phyloP scores from a whole-genome alignment of 2,113 vertebrate species.

The Mus pahari region DNA sequence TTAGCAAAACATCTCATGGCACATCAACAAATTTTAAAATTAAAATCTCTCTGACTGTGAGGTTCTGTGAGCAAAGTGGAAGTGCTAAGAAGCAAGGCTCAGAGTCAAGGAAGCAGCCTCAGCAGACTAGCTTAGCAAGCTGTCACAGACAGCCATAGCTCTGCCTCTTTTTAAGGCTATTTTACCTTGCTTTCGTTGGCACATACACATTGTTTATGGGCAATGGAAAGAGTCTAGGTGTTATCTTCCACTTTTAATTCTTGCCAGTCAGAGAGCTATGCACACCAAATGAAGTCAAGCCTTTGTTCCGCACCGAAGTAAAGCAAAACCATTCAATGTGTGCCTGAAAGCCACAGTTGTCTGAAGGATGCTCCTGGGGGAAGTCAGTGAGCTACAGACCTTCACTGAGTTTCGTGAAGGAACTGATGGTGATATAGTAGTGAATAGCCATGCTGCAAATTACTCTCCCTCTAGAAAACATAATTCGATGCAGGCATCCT shows the following conservation, averaged over 20 bases:
- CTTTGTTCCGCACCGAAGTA: slow-evolving; percentile 67
- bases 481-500: slow-evolving; percentile 59
- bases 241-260: neutral
- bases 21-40: slow-evolving; percentile 6
- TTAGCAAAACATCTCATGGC: slow-evolving; percentile 46
- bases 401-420: slow-evolving; percentile 65
- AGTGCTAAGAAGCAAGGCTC: neutral
- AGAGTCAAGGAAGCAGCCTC: neutral
- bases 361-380: slow-evolving; percentile 56
- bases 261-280: neutral
- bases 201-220: neutral
- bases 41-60: slow-evolving; percentile 21
- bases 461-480: slow-evolving; percentile 66
- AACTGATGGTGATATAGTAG: slow-evolving; percentile 69
- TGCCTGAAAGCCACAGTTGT: slow-evolving; percentile 67
- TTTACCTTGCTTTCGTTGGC: neutral
- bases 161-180: neutral
- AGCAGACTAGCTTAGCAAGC: no score
- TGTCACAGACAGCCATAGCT: neutral
- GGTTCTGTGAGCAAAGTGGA: neutral
- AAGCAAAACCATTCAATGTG: slow-evolving; percentile 72
- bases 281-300: slow-evolving; percentile 39
- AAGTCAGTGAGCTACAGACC: slow-evolving; percentile 63
- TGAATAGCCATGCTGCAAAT: slow-evolving; percentile 69
- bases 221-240: neutral